Evolutionary conservation across 1,140 invertebrate genomes (phyloP).

Genomic region (Drosophila kurseongensis): DNA sequence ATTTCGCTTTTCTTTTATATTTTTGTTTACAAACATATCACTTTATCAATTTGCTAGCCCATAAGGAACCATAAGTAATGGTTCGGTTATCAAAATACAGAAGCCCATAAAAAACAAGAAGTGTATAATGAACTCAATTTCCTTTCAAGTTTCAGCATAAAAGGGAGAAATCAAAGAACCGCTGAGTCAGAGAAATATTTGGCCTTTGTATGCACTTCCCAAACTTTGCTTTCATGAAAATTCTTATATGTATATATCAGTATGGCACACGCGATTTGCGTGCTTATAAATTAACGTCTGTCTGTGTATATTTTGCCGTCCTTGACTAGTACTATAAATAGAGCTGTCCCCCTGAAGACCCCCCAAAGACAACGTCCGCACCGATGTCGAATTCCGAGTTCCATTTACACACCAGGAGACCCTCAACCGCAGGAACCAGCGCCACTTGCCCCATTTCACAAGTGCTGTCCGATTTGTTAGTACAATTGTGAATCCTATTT

Average conservation of each 20-base stretch:
- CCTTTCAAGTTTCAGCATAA: slow-evolving; percentile 46
- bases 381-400: slow-evolving; percentile 38
- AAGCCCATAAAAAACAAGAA: slow-evolving; percentile 35
- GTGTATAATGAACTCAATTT: slow-evolving; percentile 36
- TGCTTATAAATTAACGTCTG: slow-evolving; percentile 70
- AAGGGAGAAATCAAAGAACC: slow-evolving; percentile 41
- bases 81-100: slow-evolving; percentile 17
- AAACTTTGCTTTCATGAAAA: slow-evolving; percentile 30
- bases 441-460: slow-evolving; percentile 5
- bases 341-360: slow-evolving; percentile 9
- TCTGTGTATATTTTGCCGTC: slow-evolving; percentile 34
- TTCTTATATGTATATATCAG: slow-evolving; percentile 18
- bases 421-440: slow-evolving; percentile 11
- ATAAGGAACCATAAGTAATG: slow-evolving; percentile 35
- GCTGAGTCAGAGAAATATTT: slow-evolving; percentile 47
- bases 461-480: slow-evolving; percentile 20
- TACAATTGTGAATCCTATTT: slow-evolving; percentile 25
- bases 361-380: slow-evolving; percentile 27
- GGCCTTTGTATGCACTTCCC: slow-evolving; percentile 50
- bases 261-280: slow-evolving; percentile 62
- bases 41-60: not conserved
- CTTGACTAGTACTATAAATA: slow-evolving; percentile 51
- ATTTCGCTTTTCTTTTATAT: not conserved
- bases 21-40: slow-evolving; percentile 11
- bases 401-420: slow-evolving; percentile 30